phyloP scores from a whole-genome alignment of 1,140 invertebrate genomes.

The Charaxes varanes region DNA sequence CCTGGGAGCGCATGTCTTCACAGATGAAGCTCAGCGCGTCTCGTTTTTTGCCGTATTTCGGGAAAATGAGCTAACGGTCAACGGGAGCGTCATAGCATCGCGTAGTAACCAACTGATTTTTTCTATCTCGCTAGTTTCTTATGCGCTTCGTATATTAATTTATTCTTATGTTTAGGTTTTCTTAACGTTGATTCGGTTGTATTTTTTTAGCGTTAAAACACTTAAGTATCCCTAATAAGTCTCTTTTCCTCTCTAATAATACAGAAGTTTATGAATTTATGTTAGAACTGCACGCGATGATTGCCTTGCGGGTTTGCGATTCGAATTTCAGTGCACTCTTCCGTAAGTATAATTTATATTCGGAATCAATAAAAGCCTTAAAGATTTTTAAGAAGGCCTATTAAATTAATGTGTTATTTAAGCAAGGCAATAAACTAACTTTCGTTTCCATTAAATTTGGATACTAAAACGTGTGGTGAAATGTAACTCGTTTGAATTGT shows the following conservation, averaged over 20 bases:
- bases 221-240: no score
- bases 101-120: conserved; percentile 4
- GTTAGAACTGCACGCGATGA: no score
- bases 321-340: no score
- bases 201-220: no score
- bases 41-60: conserved; percentile 13
- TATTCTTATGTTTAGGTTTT: no score
- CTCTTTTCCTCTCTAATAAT: no score
- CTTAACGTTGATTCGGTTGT: no score
- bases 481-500: conserved; percentile 6
- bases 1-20: conserved; percentile 24
- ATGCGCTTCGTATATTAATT: conserved; percentile 2
- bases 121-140: conserved; percentile 4
- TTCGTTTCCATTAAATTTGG: conserved; percentile 20
- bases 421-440: conserved; percentile 20
- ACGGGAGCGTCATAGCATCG: conserved; percentile 8
- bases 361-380: conserved; percentile 5
- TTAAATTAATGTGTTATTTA: conserved; percentile 11
- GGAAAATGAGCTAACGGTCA: conserved; percentile 16
- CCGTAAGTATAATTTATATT: no score
- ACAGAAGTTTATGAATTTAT: no score
- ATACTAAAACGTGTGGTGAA: no score
- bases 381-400: conserved; percentile 4
- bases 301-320: no score
- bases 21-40: conserved; percentile 27